Evolutionary conservation across 2,113 vertebrate species (phyloP).

Genomic region (Paradisaea rubra): DNA sequence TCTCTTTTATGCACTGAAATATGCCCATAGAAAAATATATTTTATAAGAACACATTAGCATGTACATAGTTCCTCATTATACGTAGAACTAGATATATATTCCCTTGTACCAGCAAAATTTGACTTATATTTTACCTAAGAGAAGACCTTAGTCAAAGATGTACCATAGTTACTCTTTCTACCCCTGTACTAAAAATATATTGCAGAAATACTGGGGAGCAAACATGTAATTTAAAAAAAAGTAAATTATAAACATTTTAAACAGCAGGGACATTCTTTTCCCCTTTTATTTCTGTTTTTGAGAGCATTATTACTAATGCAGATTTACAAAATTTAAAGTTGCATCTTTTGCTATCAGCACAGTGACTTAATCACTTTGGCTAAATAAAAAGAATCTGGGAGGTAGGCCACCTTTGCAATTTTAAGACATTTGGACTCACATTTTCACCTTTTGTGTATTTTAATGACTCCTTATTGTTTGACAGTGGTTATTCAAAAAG

Average conservation of each 20-base stretch:
- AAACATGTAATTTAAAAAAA: not conserved
- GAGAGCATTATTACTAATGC: not conserved
- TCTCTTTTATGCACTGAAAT: not conserved
- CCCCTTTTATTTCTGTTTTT: not conserved
- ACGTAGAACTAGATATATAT: not conserved
- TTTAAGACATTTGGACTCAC: not conserved
- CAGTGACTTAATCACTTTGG: not conserved
- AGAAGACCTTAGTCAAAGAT: not conserved
- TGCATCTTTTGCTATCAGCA: not conserved
- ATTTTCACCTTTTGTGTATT: not conserved
- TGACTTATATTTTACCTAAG: not conserved
- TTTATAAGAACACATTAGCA: not conserved
- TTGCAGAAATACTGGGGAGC: not conserved
- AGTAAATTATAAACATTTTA: not conserved
- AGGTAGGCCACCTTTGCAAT: not conserved
- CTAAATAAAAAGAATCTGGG: not conserved
- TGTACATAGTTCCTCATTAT: not conserved
- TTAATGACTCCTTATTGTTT: not conserved
- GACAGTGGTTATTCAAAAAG: not conserved
- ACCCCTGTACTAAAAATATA: rapidly evolving
- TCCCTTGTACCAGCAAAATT: not conserved
- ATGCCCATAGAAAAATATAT: not conserved
- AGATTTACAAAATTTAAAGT: not conserved
- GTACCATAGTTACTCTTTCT: not conserved
- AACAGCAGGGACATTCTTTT: not conserved